phyloP scores from a whole-genome alignment of 2,888 invertebrate genomes.

The Leptothorax acervorum region DNA sequence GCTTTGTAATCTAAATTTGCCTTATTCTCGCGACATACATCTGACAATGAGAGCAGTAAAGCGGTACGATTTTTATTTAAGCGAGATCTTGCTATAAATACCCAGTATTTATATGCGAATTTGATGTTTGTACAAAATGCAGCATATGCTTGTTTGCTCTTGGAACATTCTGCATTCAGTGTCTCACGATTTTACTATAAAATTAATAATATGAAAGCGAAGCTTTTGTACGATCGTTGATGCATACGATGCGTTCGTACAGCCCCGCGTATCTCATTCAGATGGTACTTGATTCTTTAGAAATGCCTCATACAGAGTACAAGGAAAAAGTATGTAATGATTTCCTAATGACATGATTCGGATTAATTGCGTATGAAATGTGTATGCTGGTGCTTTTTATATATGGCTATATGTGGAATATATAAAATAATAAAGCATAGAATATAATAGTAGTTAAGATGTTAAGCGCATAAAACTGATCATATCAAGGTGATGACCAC shows the following conservation, averaged over 20 bases:
- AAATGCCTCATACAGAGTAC: constrained; percentile 64
- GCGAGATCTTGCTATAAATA: constrained; percentile 35
- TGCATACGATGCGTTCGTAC: constrained; percentile 66
- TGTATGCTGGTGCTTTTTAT: constrained; percentile 76
- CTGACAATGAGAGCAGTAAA: constrained; percentile 66
- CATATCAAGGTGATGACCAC: constrained; percentile 70
- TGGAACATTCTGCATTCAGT: constrained; percentile 60
- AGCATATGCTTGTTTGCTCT: constrained; percentile 63
- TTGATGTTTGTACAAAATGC: constrained; percentile 61
- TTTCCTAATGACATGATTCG: constrained; percentile 56
- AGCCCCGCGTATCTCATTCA: constrained; percentile 55
- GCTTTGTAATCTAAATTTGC: constrained; percentile 77
- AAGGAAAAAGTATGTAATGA: constrained; percentile 54
- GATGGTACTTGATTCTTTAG: constrained; percentile 59
- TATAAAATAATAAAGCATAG: constrained; percentile 62
- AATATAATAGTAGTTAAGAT: constrained; percentile 60
- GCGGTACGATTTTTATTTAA: constrained; percentile 59
- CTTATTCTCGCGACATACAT: constrained; percentile 75
- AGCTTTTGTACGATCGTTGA: constrained; percentile 72
- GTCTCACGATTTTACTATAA: constrained; percentile 67
- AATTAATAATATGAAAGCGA: constrained; percentile 67
- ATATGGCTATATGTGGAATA: constrained; percentile 72
- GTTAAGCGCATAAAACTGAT: constrained; percentile 65
- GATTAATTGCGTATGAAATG: constrained; percentile 65
- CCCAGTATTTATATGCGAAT: constrained; percentile 52